Evolutionary conservation across 2,888 invertebrate genomes (phyloP).

Genomic region (Scrobipalpa costella): DNA sequence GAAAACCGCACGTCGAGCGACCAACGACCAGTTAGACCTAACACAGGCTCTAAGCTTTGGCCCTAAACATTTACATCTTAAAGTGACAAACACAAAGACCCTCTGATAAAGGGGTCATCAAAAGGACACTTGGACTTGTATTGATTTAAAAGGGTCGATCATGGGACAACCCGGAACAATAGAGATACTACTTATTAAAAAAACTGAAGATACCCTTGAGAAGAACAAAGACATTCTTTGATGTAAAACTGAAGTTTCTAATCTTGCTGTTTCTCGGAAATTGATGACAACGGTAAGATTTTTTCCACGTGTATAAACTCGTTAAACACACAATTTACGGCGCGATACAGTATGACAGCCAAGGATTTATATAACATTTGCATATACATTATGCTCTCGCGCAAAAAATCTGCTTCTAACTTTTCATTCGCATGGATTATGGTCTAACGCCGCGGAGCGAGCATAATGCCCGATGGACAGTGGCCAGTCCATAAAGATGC

Average conservation of each 20-base stretch:
- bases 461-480: conserved; percentile 64
- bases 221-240: background rate
- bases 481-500: conserved; percentile 76
- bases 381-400: conserved; percentile 57
- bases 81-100: conserved; percentile 54
- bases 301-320: conserved; percentile 15
- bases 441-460: conserved; percentile 65
- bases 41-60: conserved; percentile 43
- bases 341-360: conserved; percentile 16
- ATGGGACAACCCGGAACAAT: conserved; percentile 16
- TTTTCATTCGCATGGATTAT: conserved; percentile 70
- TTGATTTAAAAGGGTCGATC: conserved; percentile 13
- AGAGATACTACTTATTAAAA: background rate
- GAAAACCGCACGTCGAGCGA: conserved; percentile 36
- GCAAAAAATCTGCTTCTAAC: conserved; percentile 60
- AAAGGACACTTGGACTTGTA: conserved; percentile 39
- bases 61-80: conserved; percentile 60
- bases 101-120: conserved; percentile 49
- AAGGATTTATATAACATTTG: conserved; percentile 22
- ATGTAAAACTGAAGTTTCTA: background rate
- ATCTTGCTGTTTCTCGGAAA: background rate
- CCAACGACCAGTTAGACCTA: conserved; percentile 34
- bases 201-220: background rate
- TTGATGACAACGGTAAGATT: background rate
- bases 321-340: conserved; percentile 12